Percentiles rank a stretch among this genome's conserved stretches.
These are phyloP conservation scores for Ptycholaimellus sp. DNA, from an alignment of 2,888 invertebrate genomes.

Conservation along the genomic window DNA sequence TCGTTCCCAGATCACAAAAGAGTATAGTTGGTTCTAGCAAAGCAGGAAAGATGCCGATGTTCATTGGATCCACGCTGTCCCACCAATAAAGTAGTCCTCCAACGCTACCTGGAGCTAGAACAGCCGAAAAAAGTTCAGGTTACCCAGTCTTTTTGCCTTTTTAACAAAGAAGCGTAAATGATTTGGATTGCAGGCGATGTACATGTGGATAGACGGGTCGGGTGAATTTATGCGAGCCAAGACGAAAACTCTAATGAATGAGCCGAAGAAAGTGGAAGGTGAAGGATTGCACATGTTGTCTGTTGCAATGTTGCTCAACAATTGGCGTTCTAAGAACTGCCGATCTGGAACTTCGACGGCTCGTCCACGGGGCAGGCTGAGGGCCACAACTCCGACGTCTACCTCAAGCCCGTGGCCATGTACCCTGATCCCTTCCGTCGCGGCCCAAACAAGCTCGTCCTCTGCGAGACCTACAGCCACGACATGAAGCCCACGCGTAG, in stretches of 20 bases:
- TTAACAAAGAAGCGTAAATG: too few species aligned
- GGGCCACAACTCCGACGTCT: constrained; percentile 45
- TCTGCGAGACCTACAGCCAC: constrained; percentile 43
- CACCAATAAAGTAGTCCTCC: too few species aligned
- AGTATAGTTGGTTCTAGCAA: too few species aligned
- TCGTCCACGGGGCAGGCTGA: constrained; percentile 31
- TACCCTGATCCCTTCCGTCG: constrained; percentile 68
- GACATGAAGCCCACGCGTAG: constrained; percentile 18
- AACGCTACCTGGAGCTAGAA: too few species aligned
- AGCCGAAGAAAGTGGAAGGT: constrained; percentile 42
- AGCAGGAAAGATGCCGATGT: too few species aligned
- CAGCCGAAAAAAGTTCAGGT: too few species aligned
- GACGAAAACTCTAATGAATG: constrained; percentile 57
- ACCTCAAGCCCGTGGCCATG: constrained; percentile 66
- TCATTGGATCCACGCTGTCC: too few species aligned
- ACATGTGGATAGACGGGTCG: constrained; percentile 80
- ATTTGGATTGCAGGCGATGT: constrained; percentile 52
- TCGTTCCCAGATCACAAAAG: too few species aligned
- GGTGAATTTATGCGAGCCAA: constrained; percentile 65
- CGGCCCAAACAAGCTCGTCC: constrained; percentile 63
- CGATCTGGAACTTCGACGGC: constrained; percentile 33
- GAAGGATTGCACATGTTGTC: too few species aligned
- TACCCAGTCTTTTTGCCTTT: too few species aligned
- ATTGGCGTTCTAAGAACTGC: too few species aligned
- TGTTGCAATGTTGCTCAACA: too few species aligned